A percentile compares a stretch with the other conserved stretches of the same genome.
These are phyloP conservation scores for Seriola aureovittata DNA, from an alignment of 2,113 vertebrate genomes.

Conservation along the genomic window DNA sequence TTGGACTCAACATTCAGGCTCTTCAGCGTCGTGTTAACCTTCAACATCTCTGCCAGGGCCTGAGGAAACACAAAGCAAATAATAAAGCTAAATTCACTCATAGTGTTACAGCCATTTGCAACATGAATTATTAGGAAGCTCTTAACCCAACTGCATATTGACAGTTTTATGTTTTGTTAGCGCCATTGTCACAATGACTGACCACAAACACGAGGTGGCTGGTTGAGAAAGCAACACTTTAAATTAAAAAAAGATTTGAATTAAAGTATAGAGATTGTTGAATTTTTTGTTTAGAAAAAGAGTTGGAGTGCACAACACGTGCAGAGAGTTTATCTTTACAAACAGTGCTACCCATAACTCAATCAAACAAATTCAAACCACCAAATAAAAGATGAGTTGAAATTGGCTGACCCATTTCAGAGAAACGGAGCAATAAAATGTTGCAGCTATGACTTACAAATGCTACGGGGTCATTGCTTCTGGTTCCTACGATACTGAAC, in stretches of 20 bases:
- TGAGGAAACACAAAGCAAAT: slow-evolving; percentile 68
- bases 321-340: background rate
- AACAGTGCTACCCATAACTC: background rate
- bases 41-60: slow-evolving; percentile 97
- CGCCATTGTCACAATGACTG: background rate
- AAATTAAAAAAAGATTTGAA: too few species aligned
- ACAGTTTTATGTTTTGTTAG: background rate
- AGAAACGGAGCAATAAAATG: background rate
- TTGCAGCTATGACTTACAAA: slow-evolving; percentile 85
- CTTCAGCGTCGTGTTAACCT: slow-evolving; percentile 91
- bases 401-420: background rate
- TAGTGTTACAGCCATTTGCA: background rate
- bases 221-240: too few species aligned
- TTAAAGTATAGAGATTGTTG: too few species aligned
- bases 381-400: background rate
- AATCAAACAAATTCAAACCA: background rate
- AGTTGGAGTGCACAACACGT: background rate
- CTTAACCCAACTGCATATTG: background rate
- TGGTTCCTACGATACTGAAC: slow-evolving; percentile 96
- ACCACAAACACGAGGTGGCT: background rate
- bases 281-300: too few species aligned
- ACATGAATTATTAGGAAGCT: background rate
- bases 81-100: background rate
- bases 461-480: slow-evolving; percentile 95
- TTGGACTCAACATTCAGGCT: slow-evolving; percentile 98